Evolutionary conservation across 2,797 vertebrate species (phyloP).

Genomic region (Melanotaenia parkinsoni): DNA sequence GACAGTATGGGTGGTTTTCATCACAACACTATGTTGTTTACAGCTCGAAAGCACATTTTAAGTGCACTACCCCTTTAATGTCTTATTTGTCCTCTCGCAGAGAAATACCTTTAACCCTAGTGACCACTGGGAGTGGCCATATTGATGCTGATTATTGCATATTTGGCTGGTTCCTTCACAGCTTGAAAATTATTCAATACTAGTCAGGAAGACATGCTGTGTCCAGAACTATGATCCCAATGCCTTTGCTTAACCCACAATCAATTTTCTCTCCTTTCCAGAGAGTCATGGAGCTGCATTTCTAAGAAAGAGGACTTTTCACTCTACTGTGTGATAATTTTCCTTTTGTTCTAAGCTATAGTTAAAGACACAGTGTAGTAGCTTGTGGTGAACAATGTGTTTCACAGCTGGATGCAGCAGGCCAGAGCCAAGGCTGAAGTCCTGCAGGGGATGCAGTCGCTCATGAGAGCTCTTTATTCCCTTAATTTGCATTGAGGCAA

Average conservation of each 20-base stretch:
- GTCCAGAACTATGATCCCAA: constrained; percentile 25
- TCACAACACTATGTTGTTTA: too few relatives aligned
- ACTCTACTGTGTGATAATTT: neutral
- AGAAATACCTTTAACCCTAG: neutral
- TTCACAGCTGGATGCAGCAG: constrained; percentile 24
- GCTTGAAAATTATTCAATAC: constrained; percentile 33
- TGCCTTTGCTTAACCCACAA: constrained; percentile 27
- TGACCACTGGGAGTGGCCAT: neutral
- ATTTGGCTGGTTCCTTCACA: constrained; percentile 29
- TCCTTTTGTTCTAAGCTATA: constrained; percentile 8
- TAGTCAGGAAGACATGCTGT: constrained; percentile 18
- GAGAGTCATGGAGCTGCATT: constrained; percentile 18
- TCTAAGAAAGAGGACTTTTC: neutral
- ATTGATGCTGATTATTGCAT: neutral
- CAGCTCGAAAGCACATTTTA: too few relatives aligned
- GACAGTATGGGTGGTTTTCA: too few relatives aligned
- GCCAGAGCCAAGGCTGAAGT: constrained; percentile 1
- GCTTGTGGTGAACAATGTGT: constrained; percentile 10
- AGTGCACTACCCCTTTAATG: neutral
- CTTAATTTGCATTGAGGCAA: constrained; percentile 36
- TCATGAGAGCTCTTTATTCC: constrained; percentile 32
- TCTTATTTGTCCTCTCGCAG: neutral
- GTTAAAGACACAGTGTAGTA: constrained; percentile 11
- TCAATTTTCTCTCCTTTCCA: constrained; percentile 31
- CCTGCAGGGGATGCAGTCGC: constrained; percentile 1